phyloP scores from a whole-genome alignment of 2,888 invertebrate species.

The Drosophila suboccidentalis region DNA sequence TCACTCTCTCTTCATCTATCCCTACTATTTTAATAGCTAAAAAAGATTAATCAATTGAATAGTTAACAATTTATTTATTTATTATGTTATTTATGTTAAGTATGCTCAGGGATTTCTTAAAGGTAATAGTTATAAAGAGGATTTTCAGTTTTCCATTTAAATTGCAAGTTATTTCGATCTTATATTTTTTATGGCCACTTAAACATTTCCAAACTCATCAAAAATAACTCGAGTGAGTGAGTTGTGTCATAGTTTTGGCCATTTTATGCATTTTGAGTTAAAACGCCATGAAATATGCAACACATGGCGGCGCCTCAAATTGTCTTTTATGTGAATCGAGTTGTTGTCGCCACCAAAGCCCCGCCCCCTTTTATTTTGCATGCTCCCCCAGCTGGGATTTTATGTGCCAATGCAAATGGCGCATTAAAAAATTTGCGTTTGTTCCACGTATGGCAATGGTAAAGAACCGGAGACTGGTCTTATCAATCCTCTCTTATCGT shows the following conservation, averaged over 20 bases:
- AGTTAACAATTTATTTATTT: no score
- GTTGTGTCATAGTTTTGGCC: slow-evolving; percentile 27
- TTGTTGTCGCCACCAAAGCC: slow-evolving; percentile 23
- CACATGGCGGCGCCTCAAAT: slow-evolving; percentile 72
- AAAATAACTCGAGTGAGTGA: slow-evolving; percentile 43
- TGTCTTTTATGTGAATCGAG: slow-evolving; percentile 66
- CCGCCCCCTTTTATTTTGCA: slow-evolving; percentile 26
- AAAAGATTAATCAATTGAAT: no score
- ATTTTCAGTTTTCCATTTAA: slow-evolving; percentile 28
- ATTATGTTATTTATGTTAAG: no score
- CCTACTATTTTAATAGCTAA: no score
- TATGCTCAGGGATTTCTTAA: no score
- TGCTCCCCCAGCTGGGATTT: slow-evolving; percentile 45
- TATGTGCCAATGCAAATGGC: slow-evolving; percentile 74
- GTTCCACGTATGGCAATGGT: slow-evolving; percentile 50
- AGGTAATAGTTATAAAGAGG: no score
- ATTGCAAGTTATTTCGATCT: slow-evolving; percentile 20
- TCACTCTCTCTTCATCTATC: no score
- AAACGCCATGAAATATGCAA: slow-evolving; percentile 79
- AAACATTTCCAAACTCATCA: slow-evolving; percentile 63
- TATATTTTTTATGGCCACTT: slow-evolving; percentile 66
- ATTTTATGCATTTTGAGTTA: slow-evolving; percentile 65
- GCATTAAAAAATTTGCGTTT: slow-evolving; percentile 77
- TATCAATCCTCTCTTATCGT: slow-evolving; percentile 68
- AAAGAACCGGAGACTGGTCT: slow-evolving; percentile 34